phyloP scores from a whole-genome alignment of 2,113 vertebrate genomes.

The Albula goreensis region DNA sequence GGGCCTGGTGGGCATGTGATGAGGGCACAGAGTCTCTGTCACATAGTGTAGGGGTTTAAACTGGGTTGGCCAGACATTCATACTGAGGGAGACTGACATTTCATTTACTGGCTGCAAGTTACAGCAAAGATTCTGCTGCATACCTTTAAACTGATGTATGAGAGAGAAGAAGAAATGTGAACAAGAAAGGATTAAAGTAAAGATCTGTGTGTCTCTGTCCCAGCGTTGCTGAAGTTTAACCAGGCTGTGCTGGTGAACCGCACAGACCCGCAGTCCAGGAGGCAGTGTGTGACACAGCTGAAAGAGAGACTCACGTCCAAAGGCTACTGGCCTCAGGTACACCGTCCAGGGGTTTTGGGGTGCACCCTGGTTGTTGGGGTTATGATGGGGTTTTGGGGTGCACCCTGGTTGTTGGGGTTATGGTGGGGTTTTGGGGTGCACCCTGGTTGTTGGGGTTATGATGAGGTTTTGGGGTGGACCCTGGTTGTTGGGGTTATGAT shows the following conservation, averaged over 20 bases:
- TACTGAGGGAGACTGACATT: no score
- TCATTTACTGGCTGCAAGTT: no score
- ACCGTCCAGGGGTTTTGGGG: not conserved
- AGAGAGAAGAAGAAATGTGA: no score
- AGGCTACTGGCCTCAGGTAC: conserved; percentile 86
- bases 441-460: not conserved
- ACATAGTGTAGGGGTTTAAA: no score
- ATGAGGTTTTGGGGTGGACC: no score
- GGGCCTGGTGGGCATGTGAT: no score
- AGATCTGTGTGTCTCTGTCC: not conserved
- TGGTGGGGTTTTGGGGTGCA: not conserved
- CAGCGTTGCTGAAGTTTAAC: conserved; percentile 84
- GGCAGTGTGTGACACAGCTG: conserved; percentile 75
- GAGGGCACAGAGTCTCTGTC: no score
- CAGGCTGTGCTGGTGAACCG: conserved; percentile 83
- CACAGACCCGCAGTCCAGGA: conserved; percentile 81
- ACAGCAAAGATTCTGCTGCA: no score
- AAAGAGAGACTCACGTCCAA: conserved; percentile 75
- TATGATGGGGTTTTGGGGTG: conserved; percentile 66
- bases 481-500: conserved; percentile 73
- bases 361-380: conserved; percentile 51
- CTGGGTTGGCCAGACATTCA: no score
- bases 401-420: not conserved
- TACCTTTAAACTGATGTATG: no score
- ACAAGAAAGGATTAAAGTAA: no score